Percentiles rank a stretch among this genome's conserved stretches.
These are phyloP conservation scores for Coranthus polyacanthus DNA, from an alignment of 2,797 vertebrate species.

Conservation along the genomic window DNA sequence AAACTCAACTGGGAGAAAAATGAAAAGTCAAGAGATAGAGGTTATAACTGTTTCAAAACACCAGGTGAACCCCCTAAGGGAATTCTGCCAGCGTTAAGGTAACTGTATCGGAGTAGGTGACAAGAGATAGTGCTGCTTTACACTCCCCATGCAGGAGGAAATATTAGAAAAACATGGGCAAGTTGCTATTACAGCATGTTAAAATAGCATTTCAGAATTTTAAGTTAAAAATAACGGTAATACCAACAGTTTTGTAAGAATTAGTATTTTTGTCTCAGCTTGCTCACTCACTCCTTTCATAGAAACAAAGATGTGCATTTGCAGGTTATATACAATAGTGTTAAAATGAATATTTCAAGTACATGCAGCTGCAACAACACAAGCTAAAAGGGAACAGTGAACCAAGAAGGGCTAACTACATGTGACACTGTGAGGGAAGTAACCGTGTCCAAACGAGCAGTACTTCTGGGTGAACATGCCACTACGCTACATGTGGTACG, in stretches of 20 bases:
- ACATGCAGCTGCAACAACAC: slow-evolving; percentile 71
- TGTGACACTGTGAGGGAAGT: slow-evolving; percentile 40
- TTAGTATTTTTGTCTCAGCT: slow-evolving; percentile 29
- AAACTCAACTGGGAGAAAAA: slow-evolving; percentile 62
- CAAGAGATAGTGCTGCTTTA: slow-evolving; percentile 30
- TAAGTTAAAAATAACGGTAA: background rate
- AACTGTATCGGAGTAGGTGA: slow-evolving; percentile 48
- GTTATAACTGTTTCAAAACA: slow-evolving; percentile 41
- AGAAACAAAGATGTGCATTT: slow-evolving; percentile 43
- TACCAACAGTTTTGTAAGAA: slow-evolving; percentile 3
- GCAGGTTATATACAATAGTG: slow-evolving; percentile 18
- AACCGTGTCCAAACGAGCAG: slow-evolving; percentile 38
- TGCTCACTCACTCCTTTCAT: slow-evolving; percentile 44
- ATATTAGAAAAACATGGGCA: slow-evolving; percentile 12
- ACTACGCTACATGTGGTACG: slow-evolving; percentile 40
- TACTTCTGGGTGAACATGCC: slow-evolving; percentile 76
- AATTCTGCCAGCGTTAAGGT: slow-evolving; percentile 38
- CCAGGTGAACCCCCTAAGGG: slow-evolving; percentile 13
- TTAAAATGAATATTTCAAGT: slow-evolving; percentile 58
- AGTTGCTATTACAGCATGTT: slow-evolving; percentile 32
- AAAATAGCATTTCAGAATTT: slow-evolving; percentile 22
- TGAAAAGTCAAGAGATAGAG: slow-evolving; percentile 44
- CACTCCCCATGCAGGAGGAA: slow-evolving; percentile 55
- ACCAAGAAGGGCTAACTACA: slow-evolving; percentile 18
- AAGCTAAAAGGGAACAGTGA: slow-evolving; percentile 43